Conservation (phyloP, 2,888 invertebrate species). For the Leptinotarsa haldemani region DNA sequence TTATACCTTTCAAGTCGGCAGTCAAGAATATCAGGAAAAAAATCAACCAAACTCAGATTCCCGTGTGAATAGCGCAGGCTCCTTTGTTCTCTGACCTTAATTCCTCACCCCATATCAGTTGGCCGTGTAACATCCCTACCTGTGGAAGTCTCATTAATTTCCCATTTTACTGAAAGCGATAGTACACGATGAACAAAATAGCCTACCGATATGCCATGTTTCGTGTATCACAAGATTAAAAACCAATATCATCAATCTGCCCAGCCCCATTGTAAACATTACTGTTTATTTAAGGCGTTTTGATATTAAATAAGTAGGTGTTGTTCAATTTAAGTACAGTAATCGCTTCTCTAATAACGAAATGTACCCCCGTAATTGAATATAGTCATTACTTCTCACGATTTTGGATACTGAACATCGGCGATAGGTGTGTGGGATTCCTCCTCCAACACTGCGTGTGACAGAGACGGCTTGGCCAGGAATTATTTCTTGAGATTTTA, state of each 20-base stretch:
- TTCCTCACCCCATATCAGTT: slow-evolving; percentile 8
- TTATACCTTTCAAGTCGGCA: neutral
- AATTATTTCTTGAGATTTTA: neutral
- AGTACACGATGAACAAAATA: slow-evolving; percentile 7
- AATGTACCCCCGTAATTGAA: slow-evolving; percentile 43
- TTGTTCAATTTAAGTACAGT: slow-evolving; percentile 34
- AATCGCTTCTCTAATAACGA: slow-evolving; percentile 27
- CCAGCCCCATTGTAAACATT: slow-evolving; percentile 18
- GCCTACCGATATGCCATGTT: slow-evolving; percentile 10
- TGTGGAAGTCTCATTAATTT: slow-evolving; percentile 9
- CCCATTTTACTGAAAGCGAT: slow-evolving; percentile 3
- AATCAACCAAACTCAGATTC: slow-evolving; percentile 1
- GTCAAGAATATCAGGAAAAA: neutral
- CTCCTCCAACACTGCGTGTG: slow-evolving; percentile 14
- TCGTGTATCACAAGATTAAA: slow-evolving; percentile 19
- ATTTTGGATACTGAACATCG: slow-evolving; percentile 37
- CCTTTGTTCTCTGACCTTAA: slow-evolving; percentile 17
- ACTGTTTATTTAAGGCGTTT: slow-evolving; percentile 33
- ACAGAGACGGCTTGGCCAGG: slow-evolving; percentile 4
- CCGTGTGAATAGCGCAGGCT: slow-evolving; percentile 12
- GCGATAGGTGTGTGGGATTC: slow-evolving; percentile 15
- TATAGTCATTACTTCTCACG: slow-evolving; percentile 43
- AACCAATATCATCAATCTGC: slow-evolving; percentile 20
- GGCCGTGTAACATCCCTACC: slow-evolving; percentile 13
- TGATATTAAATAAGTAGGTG: slow-evolving; percentile 41